Percentiles rank a stretch among this genome's conserved stretches.
Evolutionary conservation across 2,797 vertebrate species (phyloP).

Genomic region (Enteromius viviparus): DNA sequence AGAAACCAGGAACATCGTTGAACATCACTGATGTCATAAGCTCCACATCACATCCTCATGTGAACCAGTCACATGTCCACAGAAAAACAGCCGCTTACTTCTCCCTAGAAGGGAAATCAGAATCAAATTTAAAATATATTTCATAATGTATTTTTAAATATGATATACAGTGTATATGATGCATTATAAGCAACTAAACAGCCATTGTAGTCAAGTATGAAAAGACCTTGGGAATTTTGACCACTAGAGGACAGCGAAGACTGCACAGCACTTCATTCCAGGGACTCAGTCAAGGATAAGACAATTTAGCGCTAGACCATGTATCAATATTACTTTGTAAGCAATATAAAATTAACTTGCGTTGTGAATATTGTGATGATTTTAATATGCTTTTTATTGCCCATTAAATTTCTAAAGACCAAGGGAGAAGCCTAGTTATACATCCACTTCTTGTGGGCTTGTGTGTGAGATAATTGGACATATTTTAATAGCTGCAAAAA

Average conservation of each 20-base stretch:
- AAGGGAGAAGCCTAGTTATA: not conserved
- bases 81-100: conserved; percentile 80
- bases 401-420: conserved; percentile 1
- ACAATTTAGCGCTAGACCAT: not conserved
- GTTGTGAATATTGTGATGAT: not conserved
- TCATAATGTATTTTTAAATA: not conserved
- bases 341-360: conserved; percentile 1
- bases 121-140: not conserved
- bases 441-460: not conserved
- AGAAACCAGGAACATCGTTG: conserved; percentile 93
- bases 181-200: not conserved
- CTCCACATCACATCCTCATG: conserved; percentile 83
- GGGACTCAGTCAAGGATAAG: not conserved
- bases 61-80: conserved; percentile 95
- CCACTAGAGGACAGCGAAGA: conserved; percentile 72
- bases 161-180: not conserved
- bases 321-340: not conserved
- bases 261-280: not conserved
- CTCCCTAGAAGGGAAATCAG: conserved; percentile 72
- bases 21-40: conserved; percentile 89
- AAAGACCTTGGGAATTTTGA: not conserved
- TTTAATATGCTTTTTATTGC: not conserved
- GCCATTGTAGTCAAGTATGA: not conserved
- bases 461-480: not conserved
- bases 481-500: conserved; percentile 7